Conservation (phyloP, 2,888 invertebrate genomes). For the Oligia latruncula region DNA sequence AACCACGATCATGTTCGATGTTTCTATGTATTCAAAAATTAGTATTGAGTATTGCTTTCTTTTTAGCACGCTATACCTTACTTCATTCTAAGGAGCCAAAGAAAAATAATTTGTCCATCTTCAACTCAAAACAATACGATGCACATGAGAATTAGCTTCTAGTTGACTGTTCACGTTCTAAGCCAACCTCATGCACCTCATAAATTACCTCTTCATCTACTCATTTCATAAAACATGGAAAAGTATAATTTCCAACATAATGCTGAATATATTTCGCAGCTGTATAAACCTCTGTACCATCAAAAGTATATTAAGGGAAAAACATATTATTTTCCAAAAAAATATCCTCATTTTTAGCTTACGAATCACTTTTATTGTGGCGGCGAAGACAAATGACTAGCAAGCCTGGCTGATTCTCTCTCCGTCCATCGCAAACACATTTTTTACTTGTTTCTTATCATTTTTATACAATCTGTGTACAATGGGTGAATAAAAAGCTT, state of each 20-base stretch:
- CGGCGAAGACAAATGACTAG: constrained; percentile 71
- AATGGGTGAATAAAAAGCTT: constrained; percentile 47
- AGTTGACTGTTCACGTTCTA: not conserved
- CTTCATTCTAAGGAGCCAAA: not conserved
- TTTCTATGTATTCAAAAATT: not conserved
- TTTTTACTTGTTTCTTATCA: constrained; percentile 61
- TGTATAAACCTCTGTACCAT: constrained; percentile 24
- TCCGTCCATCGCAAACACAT: constrained; percentile 61
- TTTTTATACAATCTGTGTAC: constrained; percentile 57
- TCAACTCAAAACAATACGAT: not conserved
- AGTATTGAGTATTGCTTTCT: not conserved
- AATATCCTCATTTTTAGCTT: constrained; percentile 62
- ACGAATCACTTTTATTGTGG: constrained; percentile 68
- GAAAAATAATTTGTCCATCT: not conserved
- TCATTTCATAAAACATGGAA: not conserved
- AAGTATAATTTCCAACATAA: not conserved
- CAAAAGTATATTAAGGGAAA: constrained; percentile 48
- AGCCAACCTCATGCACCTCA: not conserved
- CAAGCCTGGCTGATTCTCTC: constrained; percentile 64
- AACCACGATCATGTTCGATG: not conserved
- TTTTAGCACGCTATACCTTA: not conserved
- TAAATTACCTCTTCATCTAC: not conserved
- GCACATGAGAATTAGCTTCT: not conserved
- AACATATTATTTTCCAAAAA: constrained; percentile 62
- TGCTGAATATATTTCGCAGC: constrained; percentile 30